Percentiles rank a stretch among this genome's conserved stretches.
Conservation (phyloP, 2,797 vertebrate species). For the Ataeniobius toweri region DNA sequence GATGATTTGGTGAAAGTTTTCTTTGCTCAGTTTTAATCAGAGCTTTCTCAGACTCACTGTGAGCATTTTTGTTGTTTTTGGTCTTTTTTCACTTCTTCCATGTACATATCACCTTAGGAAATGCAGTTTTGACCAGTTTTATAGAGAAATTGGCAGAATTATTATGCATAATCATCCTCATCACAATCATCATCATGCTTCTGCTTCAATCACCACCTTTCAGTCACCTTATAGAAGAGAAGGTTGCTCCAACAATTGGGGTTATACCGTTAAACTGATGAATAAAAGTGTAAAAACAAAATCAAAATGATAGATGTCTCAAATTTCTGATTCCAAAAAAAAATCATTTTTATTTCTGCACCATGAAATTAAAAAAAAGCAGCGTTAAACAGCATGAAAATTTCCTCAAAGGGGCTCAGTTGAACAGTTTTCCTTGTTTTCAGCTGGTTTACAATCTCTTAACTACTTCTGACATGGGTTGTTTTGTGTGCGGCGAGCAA, state of each 20-base stretch:
- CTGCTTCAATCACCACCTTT: conserved; percentile 2
- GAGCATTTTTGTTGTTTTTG: not conserved
- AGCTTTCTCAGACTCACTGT: not conserved
- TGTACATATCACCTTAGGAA: conserved; percentile 47
- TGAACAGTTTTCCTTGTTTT: not conserved
- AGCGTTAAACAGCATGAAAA: not conserved
- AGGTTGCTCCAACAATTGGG: not conserved
- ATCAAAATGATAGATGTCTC: too few relatives aligned
- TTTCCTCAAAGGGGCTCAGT: not conserved
- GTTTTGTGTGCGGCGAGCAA: conserved; percentile 18
- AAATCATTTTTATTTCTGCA: not conserved
- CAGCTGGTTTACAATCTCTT: not conserved
- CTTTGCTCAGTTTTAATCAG: conserved; percentile 5
- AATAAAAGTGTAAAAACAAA: not conserved
- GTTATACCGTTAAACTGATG: not conserved
- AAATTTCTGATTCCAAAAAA: too few relatives aligned
- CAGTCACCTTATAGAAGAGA: not conserved
- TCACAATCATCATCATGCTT: conserved; percentile 4
- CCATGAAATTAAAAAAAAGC: too few relatives aligned
- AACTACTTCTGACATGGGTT: not conserved
- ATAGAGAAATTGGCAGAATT: not conserved
- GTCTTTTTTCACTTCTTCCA: conserved; percentile 24
- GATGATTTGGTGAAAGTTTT: not conserved
- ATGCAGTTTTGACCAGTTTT: conserved; percentile 1
- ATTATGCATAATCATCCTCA: conserved; percentile 28